Base-by-base conservation (phyloP, 2,888 invertebrate species). In the Harpalus rubripes region DNA sequence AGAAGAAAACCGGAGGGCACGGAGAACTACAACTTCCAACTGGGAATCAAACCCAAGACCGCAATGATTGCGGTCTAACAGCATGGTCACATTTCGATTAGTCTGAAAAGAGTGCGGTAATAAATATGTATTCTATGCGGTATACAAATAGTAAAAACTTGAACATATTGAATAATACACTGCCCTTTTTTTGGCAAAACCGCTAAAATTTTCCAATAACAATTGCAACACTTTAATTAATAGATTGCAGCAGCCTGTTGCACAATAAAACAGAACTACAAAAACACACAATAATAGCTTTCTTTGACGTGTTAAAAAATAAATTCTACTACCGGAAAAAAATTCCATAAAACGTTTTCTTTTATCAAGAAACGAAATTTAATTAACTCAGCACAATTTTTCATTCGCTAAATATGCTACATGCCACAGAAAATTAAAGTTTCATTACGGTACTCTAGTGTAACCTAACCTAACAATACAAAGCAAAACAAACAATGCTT, bases 401-500 rank as follows among this genome's bases (percentile, higher is more conserved):
- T 44, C 41, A n/a, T 44, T 18, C 16, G 44, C 41, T 74, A 74
- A 74, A 41, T 44, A 74, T 44, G 44, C 72, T 10, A 18, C 16
- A 52, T 74, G 16, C 10, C 3, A 44, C 44, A 44, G 44, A 74
- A 74, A 41, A 72, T 72, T 41, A 72, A 74, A 74, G 72, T 41
- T 44, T 15, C 26, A 22, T 63, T 68, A 15, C 68, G 32, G 68
- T 39, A 68, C 63, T 10, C 41, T 74, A 74, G 72, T 74, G 72
- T 41, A 41, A 44, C 72, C 41, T 41, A 41, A 44, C 72, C 41
- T 44, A 44, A 74, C 72, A 74, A 74, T 74, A 74, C 72, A 74
- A 18, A 52, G 72, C 72, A 74, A 74, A 78, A 78, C 59, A 78
- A 78, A 78, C 78, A 78, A 78, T 78, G 59, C 32, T 56, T 78